A percentile compares a stretch with the other conserved stretches of the same genome.
Conservation (phyloP, 2,888 invertebrate species). For the Harmothoe impar region DNA sequence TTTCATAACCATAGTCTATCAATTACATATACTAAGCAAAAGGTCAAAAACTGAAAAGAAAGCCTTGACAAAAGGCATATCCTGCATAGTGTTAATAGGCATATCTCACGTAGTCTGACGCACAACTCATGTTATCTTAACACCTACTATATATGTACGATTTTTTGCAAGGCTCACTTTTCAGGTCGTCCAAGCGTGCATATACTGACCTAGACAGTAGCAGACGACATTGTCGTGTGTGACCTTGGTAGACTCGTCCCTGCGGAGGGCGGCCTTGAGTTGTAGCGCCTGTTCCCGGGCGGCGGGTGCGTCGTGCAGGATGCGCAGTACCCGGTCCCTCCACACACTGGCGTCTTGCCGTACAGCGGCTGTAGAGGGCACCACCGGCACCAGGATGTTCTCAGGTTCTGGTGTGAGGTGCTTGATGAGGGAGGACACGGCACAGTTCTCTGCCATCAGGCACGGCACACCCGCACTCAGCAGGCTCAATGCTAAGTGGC, state of each 20-base stretch:
- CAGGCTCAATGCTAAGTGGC: constrained; percentile 67
- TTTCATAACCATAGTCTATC: too few relatives aligned
- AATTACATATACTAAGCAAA: too few relatives aligned
- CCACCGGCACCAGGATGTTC: constrained; percentile 68
- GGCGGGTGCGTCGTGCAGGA: constrained; percentile 64
- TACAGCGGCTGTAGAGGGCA: constrained; percentile 62
- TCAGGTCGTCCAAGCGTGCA: too few relatives aligned
- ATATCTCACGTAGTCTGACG: too few relatives aligned
- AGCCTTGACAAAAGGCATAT: too few relatives aligned
- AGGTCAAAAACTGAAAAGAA: too few relatives aligned
- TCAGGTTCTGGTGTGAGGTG: constrained; percentile 67
- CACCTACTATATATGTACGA: too few relatives aligned
- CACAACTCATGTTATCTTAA: too few relatives aligned
- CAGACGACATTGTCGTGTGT: constrained; percentile 70
- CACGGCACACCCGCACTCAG: constrained; percentile 71
- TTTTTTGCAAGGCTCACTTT: too few relatives aligned
- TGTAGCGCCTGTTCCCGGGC: constrained; percentile 65
- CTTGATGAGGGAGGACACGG: constrained; percentile 65
- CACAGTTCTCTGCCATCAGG: constrained; percentile 69
- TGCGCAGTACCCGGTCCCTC: constrained; percentile 67
- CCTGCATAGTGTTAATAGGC: too few relatives aligned
- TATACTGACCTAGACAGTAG: constrained; percentile 68
- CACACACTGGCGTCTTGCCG: constrained; percentile 70
- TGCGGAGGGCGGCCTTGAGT: constrained; percentile 66
- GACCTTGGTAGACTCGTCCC: constrained; percentile 70